These are phyloP conservation scores for Margaritifera margaritifera DNA, from an alignment of 2,888 invertebrate species.

Conservation along the genomic window DNA sequence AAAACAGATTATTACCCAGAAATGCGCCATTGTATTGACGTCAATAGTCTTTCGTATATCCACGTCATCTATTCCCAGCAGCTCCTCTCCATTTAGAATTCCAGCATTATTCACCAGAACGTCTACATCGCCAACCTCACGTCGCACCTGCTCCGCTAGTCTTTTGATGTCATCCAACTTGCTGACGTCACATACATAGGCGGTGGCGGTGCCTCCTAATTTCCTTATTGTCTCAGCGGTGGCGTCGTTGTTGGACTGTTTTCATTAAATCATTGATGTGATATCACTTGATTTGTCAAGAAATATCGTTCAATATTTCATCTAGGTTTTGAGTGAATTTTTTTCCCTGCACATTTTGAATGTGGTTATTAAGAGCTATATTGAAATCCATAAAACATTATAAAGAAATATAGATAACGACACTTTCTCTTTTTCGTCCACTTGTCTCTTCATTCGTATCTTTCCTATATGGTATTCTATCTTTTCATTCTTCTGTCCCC, in stretches of 20 bases:
- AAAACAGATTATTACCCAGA: slow-evolving; percentile 50
- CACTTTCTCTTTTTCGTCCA: no score
- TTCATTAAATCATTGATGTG: no score
- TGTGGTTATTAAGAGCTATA: no score
- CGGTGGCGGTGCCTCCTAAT: slow-evolving; percentile 44
- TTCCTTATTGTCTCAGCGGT: slow-evolving; percentile 49
- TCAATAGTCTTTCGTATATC: slow-evolving; percentile 59
- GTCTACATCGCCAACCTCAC: slow-evolving; percentile 60
- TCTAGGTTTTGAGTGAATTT: no score
- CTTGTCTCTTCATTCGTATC: no score
- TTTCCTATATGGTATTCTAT: no score
- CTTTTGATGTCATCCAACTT: slow-evolving; percentile 39
- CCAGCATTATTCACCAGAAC: slow-evolving; percentile 68
- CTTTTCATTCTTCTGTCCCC: no score
- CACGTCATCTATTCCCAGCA: slow-evolving; percentile 50
- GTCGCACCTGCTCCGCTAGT: slow-evolving; percentile 43
- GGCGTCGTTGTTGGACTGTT: slow-evolving; percentile 49
- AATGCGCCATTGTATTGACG: slow-evolving; percentile 60
- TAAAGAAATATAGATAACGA: no score
- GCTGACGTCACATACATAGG: slow-evolving; percentile 61
- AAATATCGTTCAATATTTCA: no score
- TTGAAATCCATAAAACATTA: no score
- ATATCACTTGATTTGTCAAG: no score
- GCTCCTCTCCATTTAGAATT: slow-evolving; percentile 51
- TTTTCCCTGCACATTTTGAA: no score